Conservation (phyloP, 92 coral and sea anemone species). For the Ricordea florida region DNA sequence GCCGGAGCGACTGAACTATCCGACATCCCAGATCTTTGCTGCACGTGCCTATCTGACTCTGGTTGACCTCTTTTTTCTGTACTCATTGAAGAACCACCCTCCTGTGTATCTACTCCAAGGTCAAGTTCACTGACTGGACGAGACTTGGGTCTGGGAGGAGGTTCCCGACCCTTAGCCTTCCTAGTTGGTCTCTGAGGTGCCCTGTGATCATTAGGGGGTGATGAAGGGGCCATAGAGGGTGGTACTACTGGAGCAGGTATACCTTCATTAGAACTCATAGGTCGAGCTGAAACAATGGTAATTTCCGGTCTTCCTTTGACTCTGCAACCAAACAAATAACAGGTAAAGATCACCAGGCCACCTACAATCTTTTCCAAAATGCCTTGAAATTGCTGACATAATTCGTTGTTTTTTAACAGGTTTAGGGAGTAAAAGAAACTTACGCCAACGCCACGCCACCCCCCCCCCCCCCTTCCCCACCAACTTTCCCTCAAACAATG, state of each 20-base stretch:
- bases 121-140: conserved; percentile 73
- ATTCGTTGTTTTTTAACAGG: too few relatives aligned
- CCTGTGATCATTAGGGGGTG: neutral
- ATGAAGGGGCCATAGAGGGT: neutral
- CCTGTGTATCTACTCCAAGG: neutral
- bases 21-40: neutral
- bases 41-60: neutral
- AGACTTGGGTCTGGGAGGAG: conserved; percentile 87
- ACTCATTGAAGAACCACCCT: neutral
- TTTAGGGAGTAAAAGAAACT: too few relatives aligned
- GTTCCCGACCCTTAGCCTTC: conserved; percentile 53
- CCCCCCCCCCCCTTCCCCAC: too few relatives aligned
- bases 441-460: too few relatives aligned
- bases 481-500: too few relatives aligned
- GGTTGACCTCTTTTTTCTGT: neutral
- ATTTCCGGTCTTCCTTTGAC: conserved; percentile 86
- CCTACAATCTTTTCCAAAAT: too few relatives aligned
- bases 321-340: conserved; percentile 9
- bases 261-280: conserved; percentile 62
- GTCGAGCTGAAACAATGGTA: conserved; percentile 83
- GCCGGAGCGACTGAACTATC: neutral
- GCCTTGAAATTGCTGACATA: too few relatives aligned
- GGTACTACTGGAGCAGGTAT: conserved; percentile 11
- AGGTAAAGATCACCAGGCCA: neutral
- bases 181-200: conserved; percentile 27